Evolutionary conservation across 2,797 vertebrate genomes (phyloP), one percentile per base, ranked within the genome.

Genomic region (Myotis findleyi): DNA sequence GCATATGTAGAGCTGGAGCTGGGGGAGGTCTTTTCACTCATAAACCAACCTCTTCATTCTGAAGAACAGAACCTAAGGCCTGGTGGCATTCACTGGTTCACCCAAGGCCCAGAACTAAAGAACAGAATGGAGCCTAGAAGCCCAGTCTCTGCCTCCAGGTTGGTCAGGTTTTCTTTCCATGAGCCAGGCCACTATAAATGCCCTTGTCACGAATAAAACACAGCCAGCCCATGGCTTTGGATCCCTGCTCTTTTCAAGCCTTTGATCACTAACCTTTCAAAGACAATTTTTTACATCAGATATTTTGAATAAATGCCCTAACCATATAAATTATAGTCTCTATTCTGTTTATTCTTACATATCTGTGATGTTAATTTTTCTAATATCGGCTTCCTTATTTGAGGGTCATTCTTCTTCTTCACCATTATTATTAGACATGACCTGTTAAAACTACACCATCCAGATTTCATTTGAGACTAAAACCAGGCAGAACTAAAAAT

Each of bases 191-290:
- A 14, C 41, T 47, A 55, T 20, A 76, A 82, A 55, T 72, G 55
- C 33, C 33, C 25, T 84, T 47, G 49, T 84, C 88, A 53, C 1
- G 1, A 33, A 59, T 62, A n/a, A 38, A 69, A 27, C 59, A 62
- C 44, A 55, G 53, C 11, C 41, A 18, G 6, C 47, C 13, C 47
- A 47, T 73, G 51, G 69, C 44, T 91, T 79, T 25, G 55, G 30
- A 51, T 49, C 41, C 55, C 72, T 30, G 44, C 47, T 96, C 30
- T 95, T 93, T 93, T 79, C n/a, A 81, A 88, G n/a, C 2, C n/a
- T 87, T 94, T 81, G 69, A 30, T 81, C 18, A 80, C 49, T 86
- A n/a, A 18, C 25, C 6, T 96, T 95, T 95, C 72, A 87, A 72
- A 93, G 66, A 72, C 14, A 84, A 16, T 23, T 84, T 89, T 92